Evolutionary conservation across 2,113 vertebrate genomes (phyloP), one percentile per base, ranked within the genome.

Genomic region (Neotoma lepida): DNA sequence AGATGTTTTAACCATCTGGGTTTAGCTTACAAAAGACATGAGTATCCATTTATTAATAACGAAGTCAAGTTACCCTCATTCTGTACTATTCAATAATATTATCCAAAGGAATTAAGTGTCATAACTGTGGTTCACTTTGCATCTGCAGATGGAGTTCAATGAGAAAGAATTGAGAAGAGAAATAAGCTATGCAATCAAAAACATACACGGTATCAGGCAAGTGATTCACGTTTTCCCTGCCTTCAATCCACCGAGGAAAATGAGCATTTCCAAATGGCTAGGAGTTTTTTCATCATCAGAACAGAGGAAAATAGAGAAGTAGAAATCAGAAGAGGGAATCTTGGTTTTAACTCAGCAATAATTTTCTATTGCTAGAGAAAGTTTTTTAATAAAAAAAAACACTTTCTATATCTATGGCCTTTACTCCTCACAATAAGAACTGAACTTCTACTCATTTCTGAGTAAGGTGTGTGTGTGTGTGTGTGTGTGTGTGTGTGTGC

Each of bases 171-270:
- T 99, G 89, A 97, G 99, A 26, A 98, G 97, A 93, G 99, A 99
- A 98, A 99, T 99, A 95, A 99, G 98, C 97, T 99, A 99, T 15
- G 99, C 99, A 71, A 99, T 99, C 98, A 99, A 99, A 98, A 99
- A 99, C 97, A 99, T 99, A 88, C 99, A 99, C 0, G 99, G 99
- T 0, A 98, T 99, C 98, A 99, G 99, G 99, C 99, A 98, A 97
- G 98, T 97, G 86, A 39, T 70, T 91, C 63, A 46, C 1, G 0
- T 35, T 96, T 92, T 87, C 78, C 64, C 71, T 26, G 76, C 73
- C 61, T 61, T 90, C 49, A 63, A 51, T 35, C 56, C 77, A 30
- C 77, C 66, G 73, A 85, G 46, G 68, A 88, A 94, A 94, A 28
- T 9, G 44, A 30, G 18, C 88, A 15, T 93, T 89, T 91, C 15